phyloP scores from a whole-genome alignment of 2,888 invertebrate genomes.

The Drosophila pseudotakahashii region DNA sequence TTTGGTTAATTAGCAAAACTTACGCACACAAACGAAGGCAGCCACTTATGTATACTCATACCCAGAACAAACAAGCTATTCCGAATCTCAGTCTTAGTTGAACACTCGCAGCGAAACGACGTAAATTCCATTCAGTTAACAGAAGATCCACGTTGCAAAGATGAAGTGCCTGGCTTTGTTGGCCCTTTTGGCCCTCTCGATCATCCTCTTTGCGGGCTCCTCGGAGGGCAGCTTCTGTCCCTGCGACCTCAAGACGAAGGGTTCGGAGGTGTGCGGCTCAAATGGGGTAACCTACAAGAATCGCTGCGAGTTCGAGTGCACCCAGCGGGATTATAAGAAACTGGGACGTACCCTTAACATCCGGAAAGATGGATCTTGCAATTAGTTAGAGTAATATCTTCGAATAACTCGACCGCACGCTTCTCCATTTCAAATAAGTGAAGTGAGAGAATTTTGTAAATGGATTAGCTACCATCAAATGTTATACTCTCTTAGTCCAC shows the following conservation, averaged over 20 bases:
- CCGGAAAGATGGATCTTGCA: constrained; percentile 68
- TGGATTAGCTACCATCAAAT: background rate
- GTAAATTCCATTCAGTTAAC: background rate
- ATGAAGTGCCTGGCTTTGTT: constrained; percentile 73
- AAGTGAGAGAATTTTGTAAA: constrained; percentile 7
- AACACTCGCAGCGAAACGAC: constrained; percentile 23
- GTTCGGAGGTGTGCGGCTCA: constrained; percentile 95
- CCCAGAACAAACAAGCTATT: constrained; percentile 1
- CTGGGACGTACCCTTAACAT: constrained; percentile 73
- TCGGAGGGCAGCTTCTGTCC: constrained; percentile 87
- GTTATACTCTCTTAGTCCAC: too few species aligned
- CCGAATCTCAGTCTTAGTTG: constrained; percentile 26
- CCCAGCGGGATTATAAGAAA: constrained; percentile 82
- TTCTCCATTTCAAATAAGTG: constrained; percentile 8
- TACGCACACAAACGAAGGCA: constrained; percentile 7
- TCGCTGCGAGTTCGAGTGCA: constrained; percentile 97
- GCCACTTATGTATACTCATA: background rate
- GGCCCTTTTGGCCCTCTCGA: constrained; percentile 44
- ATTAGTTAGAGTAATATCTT: constrained; percentile 8
- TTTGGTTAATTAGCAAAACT: constrained; percentile 39
- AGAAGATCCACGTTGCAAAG: constrained; percentile 13
- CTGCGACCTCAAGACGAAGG: constrained; percentile 89
- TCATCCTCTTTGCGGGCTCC: constrained; percentile 46
- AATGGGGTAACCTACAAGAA: constrained; percentile 96
- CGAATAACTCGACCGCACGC: background rate